Evolutionary conservation across 2,888 invertebrate species (phyloP).

Genomic region (Druceiella hillmani): DNA sequence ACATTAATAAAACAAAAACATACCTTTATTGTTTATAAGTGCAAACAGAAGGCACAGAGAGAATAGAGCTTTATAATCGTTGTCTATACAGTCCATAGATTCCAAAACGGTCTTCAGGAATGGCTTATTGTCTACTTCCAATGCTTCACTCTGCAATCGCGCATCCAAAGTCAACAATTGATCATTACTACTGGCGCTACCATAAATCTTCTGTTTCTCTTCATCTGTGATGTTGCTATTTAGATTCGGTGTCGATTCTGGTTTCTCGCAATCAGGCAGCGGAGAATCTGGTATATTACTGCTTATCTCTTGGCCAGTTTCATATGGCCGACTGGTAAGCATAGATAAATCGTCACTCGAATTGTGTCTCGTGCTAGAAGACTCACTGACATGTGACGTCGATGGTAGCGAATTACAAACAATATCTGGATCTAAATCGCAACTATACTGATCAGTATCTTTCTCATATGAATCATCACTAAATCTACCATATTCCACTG

Average conservation of each 20-base stretch:
- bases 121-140: conserved; percentile 58
- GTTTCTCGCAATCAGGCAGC: conserved; percentile 42
- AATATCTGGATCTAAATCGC: conserved; percentile 47
- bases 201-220: conserved; percentile 70
- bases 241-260: conserved; percentile 41
- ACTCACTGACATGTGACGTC: conserved; percentile 48
- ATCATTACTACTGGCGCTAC: too few species aligned
- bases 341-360: conserved; percentile 47
- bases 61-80: conserved; percentile 92
- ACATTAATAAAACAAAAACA: conserved; percentile 25
- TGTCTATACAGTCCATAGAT: conserved; percentile 83
- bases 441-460: conserved; percentile 45
- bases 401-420: conserved; percentile 48
- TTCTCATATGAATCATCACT: too few species aligned
- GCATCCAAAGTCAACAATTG: too few species aligned
- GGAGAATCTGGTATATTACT: conserved; percentile 50
- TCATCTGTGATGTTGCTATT: conserved; percentile 86
- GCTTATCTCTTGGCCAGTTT: too few species aligned
- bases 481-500: too few species aligned
- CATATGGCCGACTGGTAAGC: too few species aligned
- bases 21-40: conserved; percentile 91
- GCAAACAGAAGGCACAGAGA: conserved; percentile 89
- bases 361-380: conserved; percentile 45
- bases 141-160: conserved; percentile 38
- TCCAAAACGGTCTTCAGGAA: conserved; percentile 87